Conservation (phyloP, 1,140 invertebrate species). For the Chlorops oryzae region DNA sequence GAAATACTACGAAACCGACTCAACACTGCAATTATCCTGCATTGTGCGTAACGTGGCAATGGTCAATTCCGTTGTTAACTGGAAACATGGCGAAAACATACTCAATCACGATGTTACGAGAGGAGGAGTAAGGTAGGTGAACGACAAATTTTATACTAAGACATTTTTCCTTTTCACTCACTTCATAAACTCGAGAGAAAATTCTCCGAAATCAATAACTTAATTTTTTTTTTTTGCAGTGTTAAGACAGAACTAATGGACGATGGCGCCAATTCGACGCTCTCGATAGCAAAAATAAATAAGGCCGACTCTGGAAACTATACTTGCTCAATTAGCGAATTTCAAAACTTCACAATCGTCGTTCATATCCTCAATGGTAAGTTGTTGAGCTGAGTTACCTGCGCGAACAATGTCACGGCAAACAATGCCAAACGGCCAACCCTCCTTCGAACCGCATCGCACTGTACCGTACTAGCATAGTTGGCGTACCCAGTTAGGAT, state of each 20-base stretch:
- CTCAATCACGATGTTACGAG: constrained; percentile 68
- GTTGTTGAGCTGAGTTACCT: no score
- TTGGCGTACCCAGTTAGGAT: no score
- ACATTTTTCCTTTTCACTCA: constrained; percentile 1
- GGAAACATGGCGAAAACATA: constrained; percentile 64
- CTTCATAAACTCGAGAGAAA: no score
- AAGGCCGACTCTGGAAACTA: constrained; percentile 73
- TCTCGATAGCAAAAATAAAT: constrained; percentile 67
- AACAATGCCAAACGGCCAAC: no score
- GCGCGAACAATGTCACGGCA: no score
- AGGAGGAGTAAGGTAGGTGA: constrained; percentile 64
- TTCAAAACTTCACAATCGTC: constrained; percentile 60
- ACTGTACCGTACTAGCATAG: no score
- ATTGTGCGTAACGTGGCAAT: constrained; percentile 65
- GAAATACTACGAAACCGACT: constrained; percentile 71
- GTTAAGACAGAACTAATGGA: constrained; percentile 70
- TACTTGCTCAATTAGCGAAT: constrained; percentile 63
- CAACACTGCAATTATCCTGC: constrained; percentile 66
- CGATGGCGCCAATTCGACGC: constrained; percentile 66
- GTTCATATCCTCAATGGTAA: constrained; percentile 70
- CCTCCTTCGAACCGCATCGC: no score
- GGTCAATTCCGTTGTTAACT: constrained; percentile 59
- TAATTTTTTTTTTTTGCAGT: constrained; percentile 51
- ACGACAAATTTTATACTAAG: no score
- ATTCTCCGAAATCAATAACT: no score